Percentiles rank a stretch among this genome's conserved stretches.
phyloP scores from a whole-genome alignment of 2,797 vertebrate species.

The Sebastes aleutianus region DNA sequence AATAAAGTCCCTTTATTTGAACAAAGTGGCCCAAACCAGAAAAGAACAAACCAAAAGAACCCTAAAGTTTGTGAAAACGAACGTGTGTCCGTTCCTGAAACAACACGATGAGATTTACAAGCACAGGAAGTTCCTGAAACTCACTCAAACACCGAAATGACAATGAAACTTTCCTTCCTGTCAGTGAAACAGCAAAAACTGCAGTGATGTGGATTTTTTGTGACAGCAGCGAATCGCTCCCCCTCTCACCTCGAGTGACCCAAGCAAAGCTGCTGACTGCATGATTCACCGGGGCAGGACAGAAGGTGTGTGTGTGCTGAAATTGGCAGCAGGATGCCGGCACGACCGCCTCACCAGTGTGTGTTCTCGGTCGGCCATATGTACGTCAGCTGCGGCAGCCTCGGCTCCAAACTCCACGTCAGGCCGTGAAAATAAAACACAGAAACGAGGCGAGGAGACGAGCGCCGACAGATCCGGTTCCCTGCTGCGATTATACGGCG shows the following conservation, averaged over 20 bases:
- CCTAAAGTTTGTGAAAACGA: too few species aligned
- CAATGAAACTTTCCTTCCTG: neutral
- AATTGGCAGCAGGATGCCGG: constrained; percentile 16
- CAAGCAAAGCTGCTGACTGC: constrained; percentile 57
- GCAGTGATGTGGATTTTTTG: constrained; percentile 13
- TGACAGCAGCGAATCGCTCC: constrained; percentile 28
- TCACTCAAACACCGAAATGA: neutral
- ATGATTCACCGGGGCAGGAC: constrained; percentile 54
- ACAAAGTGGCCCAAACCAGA: neutral
- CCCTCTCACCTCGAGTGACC: constrained; percentile 49
- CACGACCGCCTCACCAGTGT: constrained; percentile 30
- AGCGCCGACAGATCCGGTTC: neutral
- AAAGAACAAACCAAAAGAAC: neutral
- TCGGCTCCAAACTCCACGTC: neutral
- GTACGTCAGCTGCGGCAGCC: neutral
- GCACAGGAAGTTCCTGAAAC: neutral
- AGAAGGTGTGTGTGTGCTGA: constrained; percentile 22
- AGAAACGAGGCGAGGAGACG: neutral
- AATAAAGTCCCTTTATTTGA: too few species aligned
- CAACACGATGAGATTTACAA: fast-evolving
- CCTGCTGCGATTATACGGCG: neutral
- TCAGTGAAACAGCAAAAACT: constrained; percentile 14
- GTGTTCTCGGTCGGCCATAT: constrained; percentile 33
- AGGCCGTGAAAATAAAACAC: neutral
- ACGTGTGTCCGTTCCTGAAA: neutral